Evolutionary conservation across 2,888 invertebrate species (phyloP).

Genomic region (Ormyrus nitidulus): DNA sequence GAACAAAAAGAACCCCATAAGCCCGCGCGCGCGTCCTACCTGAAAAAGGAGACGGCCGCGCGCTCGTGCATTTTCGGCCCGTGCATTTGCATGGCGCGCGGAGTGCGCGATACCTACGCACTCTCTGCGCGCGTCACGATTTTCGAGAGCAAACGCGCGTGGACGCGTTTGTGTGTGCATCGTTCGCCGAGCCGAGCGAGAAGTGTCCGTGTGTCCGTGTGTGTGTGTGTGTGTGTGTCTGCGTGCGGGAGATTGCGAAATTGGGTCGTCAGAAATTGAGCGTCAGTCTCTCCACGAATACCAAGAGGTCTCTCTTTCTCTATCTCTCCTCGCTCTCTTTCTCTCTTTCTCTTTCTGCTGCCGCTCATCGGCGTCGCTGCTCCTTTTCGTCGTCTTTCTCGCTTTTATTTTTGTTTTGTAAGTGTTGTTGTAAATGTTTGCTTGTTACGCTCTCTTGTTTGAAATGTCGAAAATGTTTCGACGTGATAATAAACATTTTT

Average conservation of each 20-base stretch:
- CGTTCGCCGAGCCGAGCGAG: slow-evolving; percentile 48
- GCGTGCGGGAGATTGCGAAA: slow-evolving; percentile 67
- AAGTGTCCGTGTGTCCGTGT: neutral
- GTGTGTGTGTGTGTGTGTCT: neutral
- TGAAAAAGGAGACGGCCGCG: slow-evolving; percentile 11
- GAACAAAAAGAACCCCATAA: too few species aligned
- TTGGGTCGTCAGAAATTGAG: slow-evolving; percentile 73
- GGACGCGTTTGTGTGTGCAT: neutral
- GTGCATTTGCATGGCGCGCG: neutral
- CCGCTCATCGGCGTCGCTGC: neutral
- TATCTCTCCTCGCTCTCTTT: slow-evolving; percentile 9
- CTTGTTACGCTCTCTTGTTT: too few species aligned
- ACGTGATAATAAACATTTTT: too few species aligned
- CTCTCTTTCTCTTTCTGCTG: neutral
- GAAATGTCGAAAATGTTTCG: too few species aligned
- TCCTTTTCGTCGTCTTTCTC: neutral
- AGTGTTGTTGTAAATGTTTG: too few species aligned
- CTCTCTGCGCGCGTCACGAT: neutral
- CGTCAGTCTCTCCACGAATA: slow-evolving; percentile 60
- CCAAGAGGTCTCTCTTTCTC: slow-evolving; percentile 52
- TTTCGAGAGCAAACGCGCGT: neutral
- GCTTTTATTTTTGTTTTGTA: slow-evolving; percentile 2
- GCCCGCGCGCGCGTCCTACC: neutral
- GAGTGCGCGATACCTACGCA: slow-evolving; percentile 23
- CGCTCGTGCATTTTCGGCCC: too few species aligned